Base-by-base conservation (phyloP, 2,888 invertebrate genomes). In the Scaptomyza polygonia region DNA sequence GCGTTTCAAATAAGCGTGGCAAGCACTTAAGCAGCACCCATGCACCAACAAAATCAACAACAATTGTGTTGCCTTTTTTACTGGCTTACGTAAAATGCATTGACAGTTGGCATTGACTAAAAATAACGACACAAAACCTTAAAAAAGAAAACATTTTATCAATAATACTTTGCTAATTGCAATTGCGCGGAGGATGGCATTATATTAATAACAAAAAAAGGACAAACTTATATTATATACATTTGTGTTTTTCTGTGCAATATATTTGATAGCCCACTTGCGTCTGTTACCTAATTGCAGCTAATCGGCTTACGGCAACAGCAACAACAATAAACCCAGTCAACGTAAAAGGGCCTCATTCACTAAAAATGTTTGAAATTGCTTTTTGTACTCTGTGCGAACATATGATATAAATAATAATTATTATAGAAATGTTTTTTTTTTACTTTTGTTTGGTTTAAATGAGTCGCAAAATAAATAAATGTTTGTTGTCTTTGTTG, bases 91-190 rank as follows among this genome's bases (percentile, higher is more conserved):
- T 69, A 71, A 80, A 77, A 51, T 74, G 61, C 74, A 71, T 14
- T 42, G 29, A 34, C 5, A 43, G 11, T 56, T 67, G 51, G 47
- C 68, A 70, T 55, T 64, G 59, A 11, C 56, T 6, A 44, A 66
- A 51, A 2, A n/a, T n/a, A 14, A 8, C n/a, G n/a, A n/a, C n/a
- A 39, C 4, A 6, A 11, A 65, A 66, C n/a, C n/a, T n/a, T n/a
- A n/a, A n/a, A 12, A 25, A 52, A 49, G 43, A 54, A 56, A 64
- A 61, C 42, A 55, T 55, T 63, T 65, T 49, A 65, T 69, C 58
- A 74, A 71, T 77, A 65, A 25, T 5, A 25, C 57, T 73, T 79
- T 66, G 66, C 66, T 66, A 79, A 79, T 82, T 79, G 77, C 68
- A 74, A 59, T 57, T 67, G 59, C 53, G 52, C 40, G 51, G 59